Base-by-base conservation (phyloP, 1,140 invertebrate genomes). In the Gerris buenoi region DNA sequence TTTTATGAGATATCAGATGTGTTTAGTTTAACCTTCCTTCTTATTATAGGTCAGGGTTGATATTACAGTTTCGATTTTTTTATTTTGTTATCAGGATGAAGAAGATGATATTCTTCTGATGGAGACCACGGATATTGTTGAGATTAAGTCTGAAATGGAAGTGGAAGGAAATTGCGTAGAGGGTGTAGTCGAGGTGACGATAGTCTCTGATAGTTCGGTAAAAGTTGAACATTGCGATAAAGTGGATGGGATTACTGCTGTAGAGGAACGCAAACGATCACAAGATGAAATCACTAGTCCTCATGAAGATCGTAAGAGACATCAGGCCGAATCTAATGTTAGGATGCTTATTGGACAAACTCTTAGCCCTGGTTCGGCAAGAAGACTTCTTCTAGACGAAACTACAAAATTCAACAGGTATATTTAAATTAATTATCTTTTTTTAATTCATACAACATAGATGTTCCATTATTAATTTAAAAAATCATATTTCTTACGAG, bases 51-150 rank as follows among this genome's bases (percentile, higher is more conserved):
- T n/a, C n/a, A n/a, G n/a, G n/a, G n/a, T n/a, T n/a, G n/a, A n/a
- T n/a, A n/a, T n/a, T n/a, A n/a, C n/a, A n/a, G n/a, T n/a, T n/a
- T n/a, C n/a, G n/a, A n/a, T n/a, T n/a, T n/a, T n/a, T n/a, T n/a
- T n/a, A n/a, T n/a, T n/a, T n/a, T n/a, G n/a, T n/a, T 46, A 10
- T 18, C 33, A 46, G 33, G 33, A 46, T 27, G 65, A 79, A 78
- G 78, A 80, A 72, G 78, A 79, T 67, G 67, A 79, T 60, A 76
- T 77, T 57, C 74, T 75, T 63, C 68, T 80, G 15, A 80, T 75
- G 63, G 68, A 70, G 57, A 65, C 67, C n/a, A 66, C 66, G 18
- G 68, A 71, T 46, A 46, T 46, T 10, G 18, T 46, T 5, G 33
- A 62, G 60, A 66, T 68, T 1, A 68, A 68, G 15, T 70, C 68